phyloP scores from a whole-genome alignment of 2,888 invertebrate genomes.

The Ichneumoninae sp. region DNA sequence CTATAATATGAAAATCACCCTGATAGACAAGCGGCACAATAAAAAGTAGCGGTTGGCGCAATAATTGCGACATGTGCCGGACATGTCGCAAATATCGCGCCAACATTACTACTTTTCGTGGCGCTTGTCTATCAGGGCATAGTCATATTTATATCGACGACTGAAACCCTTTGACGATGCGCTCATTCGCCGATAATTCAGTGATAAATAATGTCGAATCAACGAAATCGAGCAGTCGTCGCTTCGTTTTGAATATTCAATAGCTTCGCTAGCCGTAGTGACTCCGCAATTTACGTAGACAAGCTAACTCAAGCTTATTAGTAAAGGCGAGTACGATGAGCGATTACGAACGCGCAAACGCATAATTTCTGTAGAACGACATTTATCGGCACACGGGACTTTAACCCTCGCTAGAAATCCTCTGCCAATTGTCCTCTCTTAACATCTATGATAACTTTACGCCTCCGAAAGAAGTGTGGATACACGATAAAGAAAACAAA shows the following conservation, averaged over 20 bases:
- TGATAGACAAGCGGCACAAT: not conserved
- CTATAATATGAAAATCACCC: not conserved
- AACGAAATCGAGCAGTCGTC: constrained; percentile 2
- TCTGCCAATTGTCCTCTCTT: not conserved
- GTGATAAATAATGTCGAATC: constrained; percentile 4
- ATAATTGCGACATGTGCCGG: too few species aligned
- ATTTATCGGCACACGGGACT: not conserved
- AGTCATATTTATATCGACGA: not conserved
- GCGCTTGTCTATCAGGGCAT: too few species aligned
- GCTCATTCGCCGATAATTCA: not conserved
- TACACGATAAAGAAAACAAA: constrained; percentile 19
- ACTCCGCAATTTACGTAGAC: constrained; percentile 3
- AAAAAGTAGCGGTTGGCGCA: too few species aligned
- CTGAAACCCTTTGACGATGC: not conserved
- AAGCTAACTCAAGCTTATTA: constrained; percentile 9
- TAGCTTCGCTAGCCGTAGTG: not conserved
- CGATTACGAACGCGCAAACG: not conserved
- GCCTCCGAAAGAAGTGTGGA: not conserved
- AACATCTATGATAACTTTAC: constrained; percentile 17
- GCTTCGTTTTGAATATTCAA: constrained; percentile 19
- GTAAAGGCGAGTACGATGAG: constrained; percentile 4
- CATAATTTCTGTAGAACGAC: not conserved
- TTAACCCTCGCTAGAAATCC: not conserved
- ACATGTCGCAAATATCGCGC: too few species aligned
- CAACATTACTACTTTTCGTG: too few species aligned